Base-by-base conservation (phyloP, 2,888 invertebrate species). In the Saturnia pavonia region DNA sequence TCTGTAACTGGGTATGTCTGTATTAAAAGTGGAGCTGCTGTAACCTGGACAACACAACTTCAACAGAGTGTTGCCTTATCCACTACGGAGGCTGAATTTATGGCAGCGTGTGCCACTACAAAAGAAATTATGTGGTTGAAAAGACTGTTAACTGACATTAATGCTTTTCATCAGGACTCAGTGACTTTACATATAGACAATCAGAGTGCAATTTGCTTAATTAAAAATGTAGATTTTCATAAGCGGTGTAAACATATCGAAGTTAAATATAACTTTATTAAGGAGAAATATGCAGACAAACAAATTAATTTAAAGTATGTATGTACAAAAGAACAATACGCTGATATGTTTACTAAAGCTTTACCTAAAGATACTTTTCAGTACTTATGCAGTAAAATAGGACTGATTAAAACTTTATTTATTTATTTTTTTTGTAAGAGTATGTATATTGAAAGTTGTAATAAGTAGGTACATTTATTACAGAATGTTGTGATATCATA, bases 191-290 rank as follows among this genome's bases (percentile, higher is more conserved):
- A 66, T 45, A n/a, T 70, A 25, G 69, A 70, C 40, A 70, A 70
- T 34, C 69, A 70, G 51, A 70, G 69, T 51, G 69, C 75, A 43
- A 76, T 76, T 19, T 48, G 6, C 16, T 48, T 48, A 14, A 43
- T 75, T 66, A 75, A 74, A 51, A 74, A 75, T 71, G 19, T 22
- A 22, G 68, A 72, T 12, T 73, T 45, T 65, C 75, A 74, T 34
- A 73, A 73, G 48, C 6, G 73, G 1, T 71, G 72, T 19, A 75
- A 75, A n/a, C 75, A 75, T 54, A 75, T 74, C n/a, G 73, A 74
- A 34, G 48, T 72, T 7, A 74, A 57, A 43, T 75, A 74, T 70
- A 70, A 75, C 22, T 75, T 75, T 72, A 68, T 74, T 45, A 63
- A 63, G 45, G 69, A 69, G 27, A 69, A 69, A 19, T 60, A 42